A percentile compares a stretch with the other conserved stretches of the same genome.
These are phyloP conservation scores for Anthopleura sola DNA, from an alignment of 64 coral and sea anemone genomes.

Conservation along the genomic window DNA sequence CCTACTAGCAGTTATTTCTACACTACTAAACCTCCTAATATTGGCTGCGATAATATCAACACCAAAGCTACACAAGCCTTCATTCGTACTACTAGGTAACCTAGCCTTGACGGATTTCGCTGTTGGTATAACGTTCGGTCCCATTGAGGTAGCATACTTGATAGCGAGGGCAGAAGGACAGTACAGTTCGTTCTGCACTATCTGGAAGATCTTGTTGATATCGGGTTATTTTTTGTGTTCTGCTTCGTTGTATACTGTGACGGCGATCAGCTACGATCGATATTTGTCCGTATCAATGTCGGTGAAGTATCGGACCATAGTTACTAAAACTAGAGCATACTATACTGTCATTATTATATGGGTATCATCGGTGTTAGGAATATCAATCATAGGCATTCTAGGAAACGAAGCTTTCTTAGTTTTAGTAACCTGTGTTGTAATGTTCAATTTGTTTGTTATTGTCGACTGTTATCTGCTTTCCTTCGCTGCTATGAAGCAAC, in stretches of 20 bases:
- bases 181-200: not conserved
- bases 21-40: not conserved
- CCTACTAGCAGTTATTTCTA: not conserved
- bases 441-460: not conserved
- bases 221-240: not conserved
- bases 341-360: not conserved
- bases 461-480: not conserved
- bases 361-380: not conserved
- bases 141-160: not conserved
- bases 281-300: not conserved
- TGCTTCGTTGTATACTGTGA: not conserved
- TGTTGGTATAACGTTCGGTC: not conserved
- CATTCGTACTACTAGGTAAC: slow-evolving; percentile 1
- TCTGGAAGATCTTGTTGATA: not conserved
- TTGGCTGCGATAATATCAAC: not conserved
- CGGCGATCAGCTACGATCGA: not conserved
- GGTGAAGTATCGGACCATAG: not conserved
- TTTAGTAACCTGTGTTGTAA: not conserved
- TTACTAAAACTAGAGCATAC: not conserved
- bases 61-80: not conserved
- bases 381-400: not conserved
- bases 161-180: not conserved
- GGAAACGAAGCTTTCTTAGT: not conserved
- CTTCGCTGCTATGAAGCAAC: not conserved
- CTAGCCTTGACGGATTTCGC: slow-evolving; percentile 3